Evolutionary conservation across 92 coral and sea anemone genomes (phyloP).

Genomic region (Siderastrea siderea): DNA sequence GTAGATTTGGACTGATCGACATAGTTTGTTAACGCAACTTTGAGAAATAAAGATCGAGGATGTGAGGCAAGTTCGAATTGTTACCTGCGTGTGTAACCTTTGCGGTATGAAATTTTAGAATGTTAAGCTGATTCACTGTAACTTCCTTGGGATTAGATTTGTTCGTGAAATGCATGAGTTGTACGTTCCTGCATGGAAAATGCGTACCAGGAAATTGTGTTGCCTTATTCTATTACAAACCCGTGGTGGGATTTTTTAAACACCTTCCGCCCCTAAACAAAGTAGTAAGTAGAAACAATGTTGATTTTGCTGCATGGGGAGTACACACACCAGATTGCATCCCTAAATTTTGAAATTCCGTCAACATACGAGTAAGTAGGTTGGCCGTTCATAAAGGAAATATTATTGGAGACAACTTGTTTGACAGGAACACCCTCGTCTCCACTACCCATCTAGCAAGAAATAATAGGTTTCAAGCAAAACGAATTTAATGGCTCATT

Average conservation of each 20-base stretch:
- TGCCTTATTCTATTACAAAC: conserved; percentile 16
- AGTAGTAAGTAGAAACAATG: too few relatives aligned
- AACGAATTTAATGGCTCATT: neutral
- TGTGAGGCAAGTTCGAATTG: neutral
- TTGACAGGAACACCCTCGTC: too few relatives aligned
- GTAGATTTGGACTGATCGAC: neutral
- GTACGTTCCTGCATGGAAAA: neutral
- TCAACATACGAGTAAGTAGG: too few relatives aligned
- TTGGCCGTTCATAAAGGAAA: too few relatives aligned
- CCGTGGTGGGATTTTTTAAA: neutral
- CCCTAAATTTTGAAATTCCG: too few relatives aligned
- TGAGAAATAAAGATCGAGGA: neutral
- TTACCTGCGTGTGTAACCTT: neutral
- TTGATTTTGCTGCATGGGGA: too few relatives aligned
- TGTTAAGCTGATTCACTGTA: too few relatives aligned
- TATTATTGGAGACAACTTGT: too few relatives aligned
- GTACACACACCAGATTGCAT: too few relatives aligned
- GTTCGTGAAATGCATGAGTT: neutral
- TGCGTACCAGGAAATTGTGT: neutral
- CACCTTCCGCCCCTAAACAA: too few relatives aligned
- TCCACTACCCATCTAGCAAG: neutral
- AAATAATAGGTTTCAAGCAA: neutral
- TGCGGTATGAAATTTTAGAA: neutral
- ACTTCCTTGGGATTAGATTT: neutral
- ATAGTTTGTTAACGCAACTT: too few relatives aligned